Conservation (phyloP, 2,888 invertebrate genomes). For the Megalurothrips usitatus region DNA sequence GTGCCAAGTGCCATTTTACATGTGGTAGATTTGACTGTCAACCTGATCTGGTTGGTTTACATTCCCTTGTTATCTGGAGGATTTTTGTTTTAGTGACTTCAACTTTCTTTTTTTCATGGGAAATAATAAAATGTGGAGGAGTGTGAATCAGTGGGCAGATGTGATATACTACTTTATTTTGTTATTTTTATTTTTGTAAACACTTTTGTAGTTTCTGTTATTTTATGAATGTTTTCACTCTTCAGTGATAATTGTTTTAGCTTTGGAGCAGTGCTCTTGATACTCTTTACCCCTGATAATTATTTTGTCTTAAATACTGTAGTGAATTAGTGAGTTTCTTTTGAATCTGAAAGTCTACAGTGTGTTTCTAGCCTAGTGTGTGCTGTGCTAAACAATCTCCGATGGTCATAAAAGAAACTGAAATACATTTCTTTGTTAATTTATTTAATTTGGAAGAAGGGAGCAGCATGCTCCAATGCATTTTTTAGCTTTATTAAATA, state of each 20-base stretch:
- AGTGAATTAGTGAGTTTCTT: not conserved
- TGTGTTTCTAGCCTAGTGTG: not conserved
- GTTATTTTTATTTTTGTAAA: constrained; percentile 22
- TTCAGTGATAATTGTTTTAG: constrained; percentile 23
- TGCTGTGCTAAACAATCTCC: not conserved
- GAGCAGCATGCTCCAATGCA: too few relatives aligned
- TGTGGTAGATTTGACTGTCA: constrained; percentile 13
- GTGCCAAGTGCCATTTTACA: constrained; percentile 24
- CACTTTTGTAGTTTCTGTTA: constrained; percentile 18
- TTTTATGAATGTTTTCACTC: not conserved
- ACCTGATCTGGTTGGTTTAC: not conserved
- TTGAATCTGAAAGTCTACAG: not conserved
- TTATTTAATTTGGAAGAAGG: not conserved
- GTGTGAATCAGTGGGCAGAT: not conserved
- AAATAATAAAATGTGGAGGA: not conserved
- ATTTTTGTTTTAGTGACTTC: not conserved
- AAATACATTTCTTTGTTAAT: too few relatives aligned
- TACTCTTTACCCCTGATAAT: not conserved
- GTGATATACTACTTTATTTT: constrained; percentile 15
- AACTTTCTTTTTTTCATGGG: not conserved
- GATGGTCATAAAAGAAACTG: too few relatives aligned
- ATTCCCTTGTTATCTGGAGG: not conserved
- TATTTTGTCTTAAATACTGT: not conserved
- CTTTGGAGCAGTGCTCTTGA: constrained; percentile 5
- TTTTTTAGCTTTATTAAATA: not conserved